These are phyloP conservation scores for Ormyrus nitidulus DNA, from an alignment of 2,888 invertebrate species.

Conservation along the genomic window DNA sequence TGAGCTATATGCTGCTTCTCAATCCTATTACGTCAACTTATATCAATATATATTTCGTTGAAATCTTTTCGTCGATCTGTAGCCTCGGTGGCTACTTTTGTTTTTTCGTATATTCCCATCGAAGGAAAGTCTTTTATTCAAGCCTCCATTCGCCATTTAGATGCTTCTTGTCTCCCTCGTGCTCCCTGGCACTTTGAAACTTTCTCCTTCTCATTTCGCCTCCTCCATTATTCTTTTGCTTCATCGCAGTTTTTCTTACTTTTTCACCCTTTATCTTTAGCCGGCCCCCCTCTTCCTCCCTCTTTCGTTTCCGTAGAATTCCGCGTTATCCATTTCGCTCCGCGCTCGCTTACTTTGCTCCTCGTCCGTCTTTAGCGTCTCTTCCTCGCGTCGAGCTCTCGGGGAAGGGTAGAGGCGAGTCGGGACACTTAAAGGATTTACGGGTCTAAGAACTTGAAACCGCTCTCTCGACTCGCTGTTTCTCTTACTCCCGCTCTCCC, in stretches of 20 bases:
- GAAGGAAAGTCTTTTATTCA: no score
- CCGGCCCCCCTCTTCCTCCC: not conserved
- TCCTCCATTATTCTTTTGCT: constrained; percentile 36
- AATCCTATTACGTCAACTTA: no score
- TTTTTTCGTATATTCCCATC: no score
- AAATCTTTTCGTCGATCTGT: no score
- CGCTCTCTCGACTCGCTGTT: constrained; percentile 39
- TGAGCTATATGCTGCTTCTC: no score
- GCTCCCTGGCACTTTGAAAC: constrained; percentile 25
- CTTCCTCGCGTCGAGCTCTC: constrained; percentile 57
- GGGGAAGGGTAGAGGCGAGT: constrained; percentile 48
- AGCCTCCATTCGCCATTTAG: not conserved
- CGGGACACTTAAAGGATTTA: constrained; percentile 74
- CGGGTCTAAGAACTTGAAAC: constrained; percentile 68
- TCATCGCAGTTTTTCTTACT: constrained; percentile 49
- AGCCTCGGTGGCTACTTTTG: no score
- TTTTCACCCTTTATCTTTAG: constrained; percentile 48
- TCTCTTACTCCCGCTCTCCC: constrained; percentile 26
- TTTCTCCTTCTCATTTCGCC: constrained; percentile 43
- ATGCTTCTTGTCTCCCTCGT: constrained; percentile 2
- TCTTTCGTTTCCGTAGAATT: constrained; percentile 5
- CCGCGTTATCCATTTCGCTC: constrained; percentile 43
- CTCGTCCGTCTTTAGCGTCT: constrained; percentile 59
- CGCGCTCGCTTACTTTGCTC: constrained; percentile 53
- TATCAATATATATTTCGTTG: no score